phyloP scores from a whole-genome alignment of 2,888 invertebrate genomes.

The Myopa testacea region DNA sequence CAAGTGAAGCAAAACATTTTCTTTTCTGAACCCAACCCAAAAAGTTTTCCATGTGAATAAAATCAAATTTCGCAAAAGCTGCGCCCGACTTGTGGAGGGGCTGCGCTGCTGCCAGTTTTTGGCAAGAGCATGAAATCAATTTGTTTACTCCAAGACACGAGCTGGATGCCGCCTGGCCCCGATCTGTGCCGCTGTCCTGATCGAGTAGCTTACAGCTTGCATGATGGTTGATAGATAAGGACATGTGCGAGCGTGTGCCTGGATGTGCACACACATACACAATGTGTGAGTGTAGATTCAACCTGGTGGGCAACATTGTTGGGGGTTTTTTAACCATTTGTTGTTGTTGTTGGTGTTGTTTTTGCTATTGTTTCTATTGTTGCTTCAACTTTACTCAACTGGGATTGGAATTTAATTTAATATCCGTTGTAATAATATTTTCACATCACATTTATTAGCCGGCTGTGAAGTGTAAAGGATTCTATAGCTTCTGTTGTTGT shows the following conservation, averaged over 20 bases:
- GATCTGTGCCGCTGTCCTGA: no score
- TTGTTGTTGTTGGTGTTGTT: no score
- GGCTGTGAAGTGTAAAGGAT: slow-evolving; percentile 7
- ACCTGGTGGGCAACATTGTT: no score
- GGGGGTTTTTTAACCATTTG: slow-evolving; percentile 21
- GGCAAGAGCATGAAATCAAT: slow-evolving; percentile 60
- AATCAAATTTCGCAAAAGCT: slow-evolving; percentile 40
- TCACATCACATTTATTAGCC: slow-evolving; percentile 19
- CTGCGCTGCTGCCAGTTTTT: slow-evolving; percentile 35
- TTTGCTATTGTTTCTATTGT: slow-evolving; percentile 12
- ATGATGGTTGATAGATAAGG: not conserved
- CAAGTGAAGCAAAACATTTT: slow-evolving; percentile 37
- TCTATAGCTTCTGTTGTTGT: not conserved
- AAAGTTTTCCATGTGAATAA: slow-evolving; percentile 43
- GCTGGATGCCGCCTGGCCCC: not conserved
- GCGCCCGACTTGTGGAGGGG: not conserved
- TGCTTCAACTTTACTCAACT: slow-evolving; percentile 39
- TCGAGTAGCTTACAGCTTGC: not conserved
- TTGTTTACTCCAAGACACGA: slow-evolving; percentile 52
- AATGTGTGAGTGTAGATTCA: not conserved
- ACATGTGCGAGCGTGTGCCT: not conserved
- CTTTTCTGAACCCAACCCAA: no score
- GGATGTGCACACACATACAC: no score
- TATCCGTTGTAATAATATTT: slow-evolving; percentile 48
- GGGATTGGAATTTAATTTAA: slow-evolving; percentile 63